Conservation (phyloP, 2,888 invertebrate genomes). For the Agapostemon virescens region DNA sequence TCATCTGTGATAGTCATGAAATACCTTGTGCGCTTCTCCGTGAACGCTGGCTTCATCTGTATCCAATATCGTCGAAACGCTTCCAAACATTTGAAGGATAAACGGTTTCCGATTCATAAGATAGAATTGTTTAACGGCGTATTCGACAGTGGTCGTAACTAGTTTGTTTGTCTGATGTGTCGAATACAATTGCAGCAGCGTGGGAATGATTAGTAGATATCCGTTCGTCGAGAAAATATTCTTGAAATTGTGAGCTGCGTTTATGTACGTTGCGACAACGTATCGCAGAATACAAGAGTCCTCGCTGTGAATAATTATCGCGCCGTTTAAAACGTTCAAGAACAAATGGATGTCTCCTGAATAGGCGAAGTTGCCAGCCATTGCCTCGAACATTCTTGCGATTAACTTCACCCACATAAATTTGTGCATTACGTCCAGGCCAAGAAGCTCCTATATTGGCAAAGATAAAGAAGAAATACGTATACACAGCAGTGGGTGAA, state of each 20-base stretch:
- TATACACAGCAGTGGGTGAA: too few species aligned
- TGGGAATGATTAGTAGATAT: slow-evolving; percentile 98
- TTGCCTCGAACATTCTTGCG: slow-evolving; percentile 97
- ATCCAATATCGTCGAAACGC: slow-evolving; percentile 97
- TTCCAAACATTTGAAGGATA: slow-evolving; percentile 99
- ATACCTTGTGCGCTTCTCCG: slow-evolving; percentile 95
- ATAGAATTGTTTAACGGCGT: slow-evolving; percentile 99
- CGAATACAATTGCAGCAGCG: slow-evolving; percentile 96
- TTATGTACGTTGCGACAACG: slow-evolving; percentile 98
- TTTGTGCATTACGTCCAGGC: slow-evolving; percentile 98
- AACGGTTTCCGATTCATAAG: slow-evolving; percentile 98
- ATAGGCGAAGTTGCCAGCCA: slow-evolving; percentile 98
- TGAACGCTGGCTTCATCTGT: slow-evolving; percentile 92
- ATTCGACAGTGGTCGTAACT: slow-evolving; percentile 97
- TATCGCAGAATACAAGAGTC: slow-evolving; percentile 97
- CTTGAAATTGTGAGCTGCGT: slow-evolving; percentile 98
- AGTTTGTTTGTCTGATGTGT: slow-evolving; percentile 98
- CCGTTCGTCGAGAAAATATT: slow-evolving; percentile 99
- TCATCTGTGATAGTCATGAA: background rate
- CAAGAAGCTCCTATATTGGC: slow-evolving; percentile 88
- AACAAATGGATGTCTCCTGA: slow-evolving; percentile 98
- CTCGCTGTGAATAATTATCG: slow-evolving; percentile 97
- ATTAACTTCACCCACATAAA: slow-evolving; percentile 99
- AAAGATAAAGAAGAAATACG: background rate
- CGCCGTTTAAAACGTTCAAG: slow-evolving; percentile 97